A percentile compares a stretch with the other conserved stretches of the same genome.
Evolutionary conservation across 64 coral and sea anemone genomes (phyloP).

Genomic region (Stichodactyla helianthus): DNA sequence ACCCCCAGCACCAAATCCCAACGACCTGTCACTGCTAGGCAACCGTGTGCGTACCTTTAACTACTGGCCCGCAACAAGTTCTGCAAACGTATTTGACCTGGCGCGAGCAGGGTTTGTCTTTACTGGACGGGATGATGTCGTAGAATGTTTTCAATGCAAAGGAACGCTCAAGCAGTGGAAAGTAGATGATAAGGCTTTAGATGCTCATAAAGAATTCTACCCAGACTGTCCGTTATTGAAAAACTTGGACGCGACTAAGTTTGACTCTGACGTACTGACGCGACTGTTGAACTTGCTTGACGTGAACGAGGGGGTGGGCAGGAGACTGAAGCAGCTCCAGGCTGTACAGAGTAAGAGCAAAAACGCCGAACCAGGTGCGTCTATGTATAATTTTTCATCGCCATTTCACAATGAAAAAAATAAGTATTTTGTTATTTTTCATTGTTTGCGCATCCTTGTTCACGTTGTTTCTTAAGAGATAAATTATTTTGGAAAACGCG

Average conservation of each 20-base stretch:
- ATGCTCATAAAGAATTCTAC: constrained; percentile 82
- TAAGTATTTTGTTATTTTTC: no score
- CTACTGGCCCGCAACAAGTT: constrained; percentile 93
- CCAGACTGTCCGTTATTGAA: constrained; percentile 74
- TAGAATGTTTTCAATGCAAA: constrained; percentile 91
- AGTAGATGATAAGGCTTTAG: constrained; percentile 78
- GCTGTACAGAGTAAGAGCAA: constrained; percentile 64
- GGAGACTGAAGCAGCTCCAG: constrained; percentile 72
- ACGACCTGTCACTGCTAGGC: constrained; percentile 56
- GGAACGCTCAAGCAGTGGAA: constrained; percentile 96
- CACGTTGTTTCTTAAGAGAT: no score
- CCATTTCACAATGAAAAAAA: not conserved
- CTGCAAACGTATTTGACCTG: constrained; percentile 92
- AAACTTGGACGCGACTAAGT: constrained; percentile 43
- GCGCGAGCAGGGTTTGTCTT: constrained; percentile 92
- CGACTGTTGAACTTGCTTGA: constrained; percentile 69
- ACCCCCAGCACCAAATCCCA: constrained; percentile 8
- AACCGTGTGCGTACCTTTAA: constrained; percentile 76
- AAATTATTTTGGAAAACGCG: no score
- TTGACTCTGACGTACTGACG: constrained; percentile 45
- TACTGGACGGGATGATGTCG: constrained; percentile 86
- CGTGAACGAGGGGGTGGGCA: constrained; percentile 65
- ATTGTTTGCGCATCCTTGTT: no score
- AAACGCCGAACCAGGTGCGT: constrained; percentile 64
- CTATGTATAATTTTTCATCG: not conserved